These are phyloP conservation scores for Drosophila rufa DNA, from an alignment of 1,140 invertebrate species.

Conservation along the genomic window DNA sequence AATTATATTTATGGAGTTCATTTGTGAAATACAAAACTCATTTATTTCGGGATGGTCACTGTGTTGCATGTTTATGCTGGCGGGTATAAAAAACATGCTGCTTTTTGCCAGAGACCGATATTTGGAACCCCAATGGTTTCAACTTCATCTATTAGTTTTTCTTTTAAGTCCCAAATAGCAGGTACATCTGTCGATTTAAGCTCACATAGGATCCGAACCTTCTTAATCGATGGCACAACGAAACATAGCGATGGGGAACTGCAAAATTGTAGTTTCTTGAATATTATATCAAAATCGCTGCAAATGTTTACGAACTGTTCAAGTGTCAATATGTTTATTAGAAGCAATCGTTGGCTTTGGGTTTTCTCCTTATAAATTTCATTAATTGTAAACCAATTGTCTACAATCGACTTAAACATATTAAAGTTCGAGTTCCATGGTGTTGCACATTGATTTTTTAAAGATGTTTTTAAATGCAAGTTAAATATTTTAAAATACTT, in stretches of 20 bases:
- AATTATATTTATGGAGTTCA: too few relatives aligned
- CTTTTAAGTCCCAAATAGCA: too few relatives aligned
- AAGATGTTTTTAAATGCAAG: conserved; percentile 23
- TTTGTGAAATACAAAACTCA: too few relatives aligned
- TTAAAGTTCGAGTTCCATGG: conserved; percentile 24
- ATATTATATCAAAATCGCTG: conserved; percentile 7
- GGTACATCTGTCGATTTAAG: too few relatives aligned
- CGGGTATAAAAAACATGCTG: too few relatives aligned
- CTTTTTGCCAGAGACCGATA: too few relatives aligned
- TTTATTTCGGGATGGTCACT: background rate
- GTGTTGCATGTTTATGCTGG: too few relatives aligned
- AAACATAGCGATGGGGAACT: conserved; percentile 26
- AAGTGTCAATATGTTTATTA: conserved; percentile 23
- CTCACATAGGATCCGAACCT: conserved; percentile 7
- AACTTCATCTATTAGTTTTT: too few relatives aligned
- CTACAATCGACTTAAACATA: conserved; percentile 38
- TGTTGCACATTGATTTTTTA: conserved; percentile 34
- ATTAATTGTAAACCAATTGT: conserved; percentile 35
- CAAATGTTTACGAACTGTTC: conserved; percentile 9
- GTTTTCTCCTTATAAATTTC: conserved; percentile 18
- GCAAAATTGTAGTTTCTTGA: conserved; percentile 25
- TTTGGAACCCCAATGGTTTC: too few relatives aligned
- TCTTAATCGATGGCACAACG: conserved; percentile 26
- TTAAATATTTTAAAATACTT: conserved; percentile 37
- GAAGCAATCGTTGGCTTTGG: conserved; percentile 26